Evolutionary conservation across 1,140 invertebrate species (phyloP).

Genomic region (Zeugodacus cucurbitae): DNA sequence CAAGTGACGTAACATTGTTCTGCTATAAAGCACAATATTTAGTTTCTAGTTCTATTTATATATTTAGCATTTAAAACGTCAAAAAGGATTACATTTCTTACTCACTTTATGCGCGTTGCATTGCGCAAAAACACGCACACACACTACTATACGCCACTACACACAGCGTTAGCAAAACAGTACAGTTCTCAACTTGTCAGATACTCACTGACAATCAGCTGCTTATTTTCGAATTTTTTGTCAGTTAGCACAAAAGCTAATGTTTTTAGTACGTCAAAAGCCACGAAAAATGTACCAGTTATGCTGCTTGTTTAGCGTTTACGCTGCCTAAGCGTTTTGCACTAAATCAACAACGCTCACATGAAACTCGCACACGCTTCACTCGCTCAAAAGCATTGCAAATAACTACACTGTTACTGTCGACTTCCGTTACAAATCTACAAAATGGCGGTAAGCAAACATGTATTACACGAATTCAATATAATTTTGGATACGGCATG

Average conservation of each 20-base stretch:
- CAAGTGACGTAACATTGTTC: background rate
- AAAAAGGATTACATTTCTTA: background rate
- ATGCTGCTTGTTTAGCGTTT: no score
- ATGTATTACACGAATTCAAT: background rate
- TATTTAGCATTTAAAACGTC: background rate
- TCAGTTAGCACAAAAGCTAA: no score
- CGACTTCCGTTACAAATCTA: background rate
- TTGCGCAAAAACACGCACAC: background rate
- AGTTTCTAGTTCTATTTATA: conserved; percentile 6
- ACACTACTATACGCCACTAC: background rate
- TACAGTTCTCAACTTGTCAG: background rate
- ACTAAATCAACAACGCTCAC: background rate
- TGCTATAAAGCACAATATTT: background rate
- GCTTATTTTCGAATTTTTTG: background rate
- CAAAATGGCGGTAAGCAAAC: conserved; percentile 1
- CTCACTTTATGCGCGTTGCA: background rate
- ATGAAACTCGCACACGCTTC: background rate
- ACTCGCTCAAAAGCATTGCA: background rate
- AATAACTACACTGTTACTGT: background rate
- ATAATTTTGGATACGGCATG: background rate
- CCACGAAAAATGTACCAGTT: no score
- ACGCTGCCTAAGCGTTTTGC: no score
- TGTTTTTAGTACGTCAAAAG: no score
- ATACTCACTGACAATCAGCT: background rate
- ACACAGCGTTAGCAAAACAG: background rate